These are phyloP conservation scores for Delia radicum DNA, from an alignment of 1,140 invertebrate species.

Conservation along the genomic window DNA sequence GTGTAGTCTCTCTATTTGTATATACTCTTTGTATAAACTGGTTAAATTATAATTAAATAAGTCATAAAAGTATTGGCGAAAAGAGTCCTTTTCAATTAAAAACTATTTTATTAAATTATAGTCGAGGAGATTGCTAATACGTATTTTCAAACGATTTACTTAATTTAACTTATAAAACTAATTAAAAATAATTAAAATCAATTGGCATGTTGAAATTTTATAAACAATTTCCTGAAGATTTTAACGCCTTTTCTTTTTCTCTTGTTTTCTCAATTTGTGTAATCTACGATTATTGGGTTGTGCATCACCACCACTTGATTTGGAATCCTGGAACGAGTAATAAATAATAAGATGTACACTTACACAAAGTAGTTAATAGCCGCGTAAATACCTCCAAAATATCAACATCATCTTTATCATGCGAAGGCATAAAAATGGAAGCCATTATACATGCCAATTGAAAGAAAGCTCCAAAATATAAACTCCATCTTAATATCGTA, in stretches of 20 bases:
- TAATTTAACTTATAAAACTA: no score
- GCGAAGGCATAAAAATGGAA: slow-evolving; percentile 22
- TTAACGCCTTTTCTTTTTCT: slow-evolving; percentile 52
- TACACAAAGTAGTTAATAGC: not conserved
- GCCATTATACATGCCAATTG: slow-evolving; percentile 45
- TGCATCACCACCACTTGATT: not conserved
- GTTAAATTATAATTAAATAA: no score
- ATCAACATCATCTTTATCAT: not conserved
- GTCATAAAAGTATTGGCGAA: no score
- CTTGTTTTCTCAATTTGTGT: slow-evolving; percentile 50
- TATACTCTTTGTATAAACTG: no score
- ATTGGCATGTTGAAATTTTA: not conserved
- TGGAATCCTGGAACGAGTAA: not conserved
- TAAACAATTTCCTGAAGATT: not conserved
- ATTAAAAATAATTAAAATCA: no score
- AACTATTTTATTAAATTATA: no score
- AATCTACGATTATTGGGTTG: slow-evolving; percentile 32
- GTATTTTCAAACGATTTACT: no score
- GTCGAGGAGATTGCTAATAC: no score
- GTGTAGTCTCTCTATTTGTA: no score
- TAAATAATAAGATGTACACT: not conserved
- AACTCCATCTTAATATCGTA: slow-evolving; percentile 42
- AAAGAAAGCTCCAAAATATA: slow-evolving; percentile 47
- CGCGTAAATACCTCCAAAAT: not conserved
- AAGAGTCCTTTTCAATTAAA: no score